Evolutionary conservation across 2,888 invertebrate genomes (phyloP), one percentile per base, ranked within the genome.

Genomic region (Athripsodes cinereus): DNA sequence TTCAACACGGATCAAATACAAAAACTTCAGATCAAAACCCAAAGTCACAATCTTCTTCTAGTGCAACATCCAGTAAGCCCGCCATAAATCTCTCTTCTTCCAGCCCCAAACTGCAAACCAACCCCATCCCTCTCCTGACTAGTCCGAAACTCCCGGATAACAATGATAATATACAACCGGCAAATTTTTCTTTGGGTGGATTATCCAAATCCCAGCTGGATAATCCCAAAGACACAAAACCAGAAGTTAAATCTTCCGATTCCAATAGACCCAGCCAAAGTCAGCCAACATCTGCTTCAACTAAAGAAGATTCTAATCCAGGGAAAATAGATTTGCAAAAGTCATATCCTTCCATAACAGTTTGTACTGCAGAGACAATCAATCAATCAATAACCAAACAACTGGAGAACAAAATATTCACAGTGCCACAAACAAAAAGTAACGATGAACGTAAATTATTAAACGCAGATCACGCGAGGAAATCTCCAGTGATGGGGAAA

Each of bases 331-430:
- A 64, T 19, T 60, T 51, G 19, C 40, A 58, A 2, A 62, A 64
- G 53, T 34, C 55, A 2, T 64, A 55, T 46, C 60, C 64, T 1
- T 49, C 58, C 13, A 62, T 64, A n/a, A 62, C 64, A 8, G 60
- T 62, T 2, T 64, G 62, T 48, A 61, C 51, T 16, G 58, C 62
- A 2, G 64, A 64, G 26, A 76, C 76, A 2, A 60, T 64, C n/a
- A 64, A 62, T 51, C 64, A 62, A 53, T 56, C 58, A 1, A 19
- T 60, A 2, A 50, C 50, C 1, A 62, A 61, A 53, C 62, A 62
- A 22, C 20, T 64, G 31, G 79, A 79, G 31, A 78, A 76, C 47
- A 79, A 79, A 65, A 74, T 75, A 18, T 79, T 79, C 66, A 69
- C 75, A 0, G 72, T 75, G 6, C 76, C 79, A 0, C 59, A 57